These are phyloP conservation scores for Catostylus mosaicus DNA, from an alignment of 30 jellyfish, hydroid and myxozoan species.

Conservation along the genomic window DNA sequence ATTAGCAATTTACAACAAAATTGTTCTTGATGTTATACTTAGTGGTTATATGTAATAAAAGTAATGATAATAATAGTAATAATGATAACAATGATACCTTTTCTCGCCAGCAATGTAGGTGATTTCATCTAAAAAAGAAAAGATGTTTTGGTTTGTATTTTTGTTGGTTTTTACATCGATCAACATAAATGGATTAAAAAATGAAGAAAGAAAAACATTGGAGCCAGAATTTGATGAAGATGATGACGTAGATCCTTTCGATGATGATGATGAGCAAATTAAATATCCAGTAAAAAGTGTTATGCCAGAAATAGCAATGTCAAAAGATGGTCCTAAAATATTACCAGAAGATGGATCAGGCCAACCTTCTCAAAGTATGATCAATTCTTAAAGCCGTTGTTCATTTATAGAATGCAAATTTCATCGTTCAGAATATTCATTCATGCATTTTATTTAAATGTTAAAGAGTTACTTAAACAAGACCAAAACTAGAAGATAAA, in stretches of 20 bases:
- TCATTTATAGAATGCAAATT: no score
- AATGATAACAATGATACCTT: not conserved
- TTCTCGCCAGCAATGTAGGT: not conserved
- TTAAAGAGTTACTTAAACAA: no score
- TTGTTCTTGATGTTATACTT: no score
- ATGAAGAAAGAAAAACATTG: not conserved
- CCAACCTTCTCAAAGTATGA: conserved; percentile 8
- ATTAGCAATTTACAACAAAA: no score
- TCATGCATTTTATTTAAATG: no score
- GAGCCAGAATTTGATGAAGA: conserved; percentile 45
- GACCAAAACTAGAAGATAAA: no score
- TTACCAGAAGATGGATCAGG: conserved; percentile 56
- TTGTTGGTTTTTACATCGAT: conserved; percentile 7
- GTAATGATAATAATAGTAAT: no score
- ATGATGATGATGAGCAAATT: conserved; percentile 58
- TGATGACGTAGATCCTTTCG: conserved; percentile 69
- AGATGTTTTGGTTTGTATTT: conserved; percentile 7
- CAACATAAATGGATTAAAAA: not conserved
- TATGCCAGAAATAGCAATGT: conserved; percentile 58
- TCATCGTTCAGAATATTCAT: no score
- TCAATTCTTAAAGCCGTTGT: no score
- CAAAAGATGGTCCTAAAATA: conserved; percentile 9
- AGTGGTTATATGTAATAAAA: no score
- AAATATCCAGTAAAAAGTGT: conserved; percentile 58
- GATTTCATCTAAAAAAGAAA: not conserved